phyloP scores from a whole-genome alignment of 1,140 invertebrate genomes.

The Thaumatotibia leucotreta region DNA sequence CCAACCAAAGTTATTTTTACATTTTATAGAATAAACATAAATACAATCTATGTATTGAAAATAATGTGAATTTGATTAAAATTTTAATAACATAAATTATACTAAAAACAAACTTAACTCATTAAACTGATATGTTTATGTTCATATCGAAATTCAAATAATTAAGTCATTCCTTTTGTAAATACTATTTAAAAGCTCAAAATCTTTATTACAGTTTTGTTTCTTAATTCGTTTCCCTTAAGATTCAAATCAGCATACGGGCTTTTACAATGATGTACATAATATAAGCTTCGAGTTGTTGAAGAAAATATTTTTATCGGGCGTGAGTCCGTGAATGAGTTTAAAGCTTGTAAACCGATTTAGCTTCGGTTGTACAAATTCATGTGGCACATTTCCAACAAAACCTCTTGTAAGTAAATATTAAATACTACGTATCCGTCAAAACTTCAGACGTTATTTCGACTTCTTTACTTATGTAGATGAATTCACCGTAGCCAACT shows the following conservation, averaged over 20 bases:
- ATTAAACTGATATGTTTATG: too few species aligned
- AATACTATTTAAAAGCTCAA: neutral
- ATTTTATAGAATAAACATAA: too few species aligned
- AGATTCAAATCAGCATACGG: neutral
- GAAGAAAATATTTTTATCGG: constrained; percentile 4
- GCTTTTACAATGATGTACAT: neutral
- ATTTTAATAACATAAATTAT: too few species aligned
- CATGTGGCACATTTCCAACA: neutral
- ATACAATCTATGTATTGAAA: too few species aligned
- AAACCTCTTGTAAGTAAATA: neutral
- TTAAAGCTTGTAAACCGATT: constrained; percentile 11
- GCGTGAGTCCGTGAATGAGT: neutral
- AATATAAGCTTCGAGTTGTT: neutral
- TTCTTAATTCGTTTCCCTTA: neutral
- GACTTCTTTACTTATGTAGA: neutral
- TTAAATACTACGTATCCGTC: neutral
- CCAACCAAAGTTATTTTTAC: too few species aligned
- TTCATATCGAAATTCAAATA: too few species aligned
- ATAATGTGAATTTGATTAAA: too few species aligned
- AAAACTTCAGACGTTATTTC: neutral
- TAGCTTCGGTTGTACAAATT: neutral
- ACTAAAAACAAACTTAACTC: too few species aligned
- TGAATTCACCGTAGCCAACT: too few species aligned
- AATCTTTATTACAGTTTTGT: neutral
- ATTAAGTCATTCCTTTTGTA: too few species aligned